These are phyloP conservation scores for Laothoe populi DNA, from an alignment of 2,888 invertebrate species.

Conservation along the genomic window DNA sequence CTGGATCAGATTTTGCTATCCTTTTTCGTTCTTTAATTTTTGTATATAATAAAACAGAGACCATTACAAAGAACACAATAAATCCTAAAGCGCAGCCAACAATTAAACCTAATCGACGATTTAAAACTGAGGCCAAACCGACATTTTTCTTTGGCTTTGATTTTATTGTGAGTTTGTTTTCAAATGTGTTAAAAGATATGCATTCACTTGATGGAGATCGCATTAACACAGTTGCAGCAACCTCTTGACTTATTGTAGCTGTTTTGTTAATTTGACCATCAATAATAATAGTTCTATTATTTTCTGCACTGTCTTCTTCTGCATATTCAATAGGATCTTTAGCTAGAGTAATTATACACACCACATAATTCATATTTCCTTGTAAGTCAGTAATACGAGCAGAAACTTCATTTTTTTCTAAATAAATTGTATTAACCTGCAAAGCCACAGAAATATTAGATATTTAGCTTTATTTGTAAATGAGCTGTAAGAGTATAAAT, in stretches of 20 bases:
- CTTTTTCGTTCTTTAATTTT: slow-evolving; percentile 79
- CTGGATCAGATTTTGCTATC: slow-evolving; percentile 77
- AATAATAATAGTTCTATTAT: slow-evolving; percentile 52
- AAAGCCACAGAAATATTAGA: slow-evolving; percentile 41
- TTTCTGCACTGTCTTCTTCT: slow-evolving; percentile 47
- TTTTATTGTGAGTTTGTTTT: slow-evolving; percentile 58
- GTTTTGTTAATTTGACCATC: slow-evolving; percentile 57
- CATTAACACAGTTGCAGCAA: slow-evolving; percentile 66
- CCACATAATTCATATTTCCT: slow-evolving; percentile 68
- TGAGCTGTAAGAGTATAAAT: background rate
- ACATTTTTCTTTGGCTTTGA: slow-evolving; percentile 61
- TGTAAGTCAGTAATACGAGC: slow-evolving; percentile 64
- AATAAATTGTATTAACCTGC: slow-evolving; percentile 71
- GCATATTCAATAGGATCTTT: slow-evolving; percentile 63
- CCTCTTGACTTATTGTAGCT: slow-evolving; percentile 64
- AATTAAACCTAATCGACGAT: slow-evolving; percentile 76
- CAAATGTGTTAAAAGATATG: slow-evolving; percentile 72
- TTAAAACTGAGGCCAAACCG: slow-evolving; percentile 64
- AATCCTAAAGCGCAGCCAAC: slow-evolving; percentile 77
- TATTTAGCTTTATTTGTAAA: background rate
- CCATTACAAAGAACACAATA: slow-evolving; percentile 79
- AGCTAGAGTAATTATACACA: slow-evolving; percentile 70
- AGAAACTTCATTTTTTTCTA: slow-evolving; percentile 70
- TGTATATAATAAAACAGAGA: slow-evolving; percentile 73
- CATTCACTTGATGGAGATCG: slow-evolving; percentile 78